Conservation (phyloP, 35 echinoderm and acorn worm genomes). For the Nesometra sesokonis region DNA sequence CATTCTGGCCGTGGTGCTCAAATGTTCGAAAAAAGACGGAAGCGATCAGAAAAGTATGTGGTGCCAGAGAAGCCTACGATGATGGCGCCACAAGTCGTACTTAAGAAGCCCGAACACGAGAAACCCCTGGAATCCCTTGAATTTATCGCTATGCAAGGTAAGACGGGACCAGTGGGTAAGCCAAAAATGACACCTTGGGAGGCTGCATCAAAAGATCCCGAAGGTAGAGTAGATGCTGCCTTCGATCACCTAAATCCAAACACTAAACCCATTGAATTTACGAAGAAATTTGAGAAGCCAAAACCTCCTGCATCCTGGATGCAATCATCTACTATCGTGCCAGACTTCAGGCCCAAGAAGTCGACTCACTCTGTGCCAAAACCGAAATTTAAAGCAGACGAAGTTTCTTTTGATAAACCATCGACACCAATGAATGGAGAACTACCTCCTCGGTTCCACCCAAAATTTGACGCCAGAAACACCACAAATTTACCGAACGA, state of each 20-base stretch:
- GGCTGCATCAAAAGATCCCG: background rate
- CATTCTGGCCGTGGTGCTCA: slow-evolving; percentile 45
- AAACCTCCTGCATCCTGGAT: background rate
- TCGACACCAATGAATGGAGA: background rate
- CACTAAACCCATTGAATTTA: background rate
- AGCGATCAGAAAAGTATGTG: slow-evolving; percentile 87
- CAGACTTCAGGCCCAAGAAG: background rate
- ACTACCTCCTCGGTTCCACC: background rate
- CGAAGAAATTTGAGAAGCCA: background rate
- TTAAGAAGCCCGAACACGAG: background rate
- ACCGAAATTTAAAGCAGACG: background rate
- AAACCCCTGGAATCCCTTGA: background rate
- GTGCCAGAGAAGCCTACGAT: slow-evolving; percentile 51
- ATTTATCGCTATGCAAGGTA: background rate
- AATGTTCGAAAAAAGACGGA: slow-evolving; percentile 80
- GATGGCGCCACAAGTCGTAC: slow-evolving; percentile 2
- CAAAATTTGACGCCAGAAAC: background rate
- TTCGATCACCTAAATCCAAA: background rate
- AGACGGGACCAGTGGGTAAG: background rate
- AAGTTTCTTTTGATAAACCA: background rate
- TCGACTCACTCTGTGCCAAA: background rate
- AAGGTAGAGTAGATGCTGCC: background rate
- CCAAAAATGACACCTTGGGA: slow-evolving; percentile 3
- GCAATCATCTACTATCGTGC: background rate
- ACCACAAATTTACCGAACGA: background rate